phyloP scores from a whole-genome alignment of 2,113 vertebrate species.

The Okapia johnstoni region DNA sequence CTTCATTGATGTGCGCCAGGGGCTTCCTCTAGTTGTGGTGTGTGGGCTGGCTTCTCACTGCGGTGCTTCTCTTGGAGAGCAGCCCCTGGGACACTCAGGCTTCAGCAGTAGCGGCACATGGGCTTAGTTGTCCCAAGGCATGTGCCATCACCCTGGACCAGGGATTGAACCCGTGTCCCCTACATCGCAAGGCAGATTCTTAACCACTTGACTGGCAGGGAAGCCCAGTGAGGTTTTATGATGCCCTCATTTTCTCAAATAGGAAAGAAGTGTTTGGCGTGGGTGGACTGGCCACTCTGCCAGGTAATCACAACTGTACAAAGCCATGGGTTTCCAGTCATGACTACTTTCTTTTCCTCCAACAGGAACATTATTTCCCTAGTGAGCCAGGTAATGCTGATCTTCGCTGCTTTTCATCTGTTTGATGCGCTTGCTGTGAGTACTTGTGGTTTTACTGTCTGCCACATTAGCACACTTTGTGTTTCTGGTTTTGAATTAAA shows the following conservation, averaged over 20 bases:
- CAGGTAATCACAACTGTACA: neutral
- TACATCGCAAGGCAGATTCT: neutral
- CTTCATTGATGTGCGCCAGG: neutral
- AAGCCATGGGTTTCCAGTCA: no score
- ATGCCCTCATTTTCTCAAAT: neutral
- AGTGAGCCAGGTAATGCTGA: constrained; percentile 77
- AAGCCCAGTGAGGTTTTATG: neutral
- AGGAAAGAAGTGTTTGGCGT: neutral
- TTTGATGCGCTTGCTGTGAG: constrained; percentile 80
- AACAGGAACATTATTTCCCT: constrained; percentile 73
- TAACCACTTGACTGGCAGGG: no score
- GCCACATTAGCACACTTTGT: neutral
- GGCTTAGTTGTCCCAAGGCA: neutral
- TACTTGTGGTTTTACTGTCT: neutral
- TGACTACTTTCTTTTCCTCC: constrained; percentile 33
- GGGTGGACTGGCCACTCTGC: neutral
- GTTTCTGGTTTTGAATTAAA: neutral
- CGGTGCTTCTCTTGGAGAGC: neutral
- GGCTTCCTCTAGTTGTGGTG: neutral
- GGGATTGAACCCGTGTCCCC: neutral
- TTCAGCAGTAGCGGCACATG: neutral
- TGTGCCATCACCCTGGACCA: neutral
- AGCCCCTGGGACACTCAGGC: neutral
- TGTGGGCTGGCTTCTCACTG: neutral
- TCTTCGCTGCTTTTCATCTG: constrained; percentile 76